phyloP scores from a whole-genome alignment of 2,113 vertebrate species.

The Lepus americanus region DNA sequence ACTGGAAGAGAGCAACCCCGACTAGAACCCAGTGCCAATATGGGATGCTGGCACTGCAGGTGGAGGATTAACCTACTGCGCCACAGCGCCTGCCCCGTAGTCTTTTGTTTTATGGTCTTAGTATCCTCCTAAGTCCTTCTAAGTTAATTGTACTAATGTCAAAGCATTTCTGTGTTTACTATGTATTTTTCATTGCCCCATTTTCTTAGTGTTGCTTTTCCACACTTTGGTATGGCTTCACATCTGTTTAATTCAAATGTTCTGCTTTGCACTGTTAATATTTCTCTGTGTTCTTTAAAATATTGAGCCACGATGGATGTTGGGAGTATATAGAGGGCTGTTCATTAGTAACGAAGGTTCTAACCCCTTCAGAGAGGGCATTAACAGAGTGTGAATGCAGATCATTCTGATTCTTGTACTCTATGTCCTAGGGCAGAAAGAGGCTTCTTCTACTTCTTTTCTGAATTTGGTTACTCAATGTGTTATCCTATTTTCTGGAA shows the following conservation, averaged over 20 bases:
- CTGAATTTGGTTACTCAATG: background rate
- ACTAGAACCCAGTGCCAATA: too few species aligned
- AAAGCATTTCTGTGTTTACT: background rate
- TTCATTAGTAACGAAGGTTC: too few species aligned
- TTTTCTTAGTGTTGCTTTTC: background rate
- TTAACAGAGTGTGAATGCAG: background rate
- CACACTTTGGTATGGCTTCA: background rate
- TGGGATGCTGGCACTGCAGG: too few species aligned
- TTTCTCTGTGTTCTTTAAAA: background rate
- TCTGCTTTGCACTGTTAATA: background rate
- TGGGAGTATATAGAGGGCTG: background rate
- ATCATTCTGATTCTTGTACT: background rate
- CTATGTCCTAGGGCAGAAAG: background rate
- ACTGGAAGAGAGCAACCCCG: too few species aligned
- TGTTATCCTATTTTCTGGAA: background rate
- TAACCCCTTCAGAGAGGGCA: too few species aligned
- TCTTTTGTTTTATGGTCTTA: background rate
- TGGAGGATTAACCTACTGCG: too few species aligned
- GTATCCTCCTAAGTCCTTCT: background rate
- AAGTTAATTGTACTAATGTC: constrained; percentile 6
- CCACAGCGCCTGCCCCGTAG: too few species aligned
- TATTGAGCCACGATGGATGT: background rate
- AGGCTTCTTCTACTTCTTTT: background rate
- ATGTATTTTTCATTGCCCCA: background rate
- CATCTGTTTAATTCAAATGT: background rate